Evolutionary conservation across 2,113 vertebrate genomes (phyloP).

Genomic region (Sphyrna mokarran): DNA sequence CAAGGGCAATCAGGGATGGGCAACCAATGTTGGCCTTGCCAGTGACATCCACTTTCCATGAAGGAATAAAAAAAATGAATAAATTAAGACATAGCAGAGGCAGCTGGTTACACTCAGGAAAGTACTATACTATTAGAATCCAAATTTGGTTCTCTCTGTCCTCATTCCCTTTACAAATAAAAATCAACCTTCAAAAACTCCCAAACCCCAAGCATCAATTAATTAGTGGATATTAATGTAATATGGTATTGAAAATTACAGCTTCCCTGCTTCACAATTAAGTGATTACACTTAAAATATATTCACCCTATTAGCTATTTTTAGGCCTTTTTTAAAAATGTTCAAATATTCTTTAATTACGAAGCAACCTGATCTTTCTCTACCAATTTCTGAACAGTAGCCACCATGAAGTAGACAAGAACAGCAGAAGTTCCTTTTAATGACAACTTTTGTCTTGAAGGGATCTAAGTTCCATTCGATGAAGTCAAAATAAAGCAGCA

Average conservation of each 20-base stretch:
- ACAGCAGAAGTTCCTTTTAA: no score
- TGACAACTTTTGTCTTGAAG: no score
- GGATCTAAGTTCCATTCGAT: no score
- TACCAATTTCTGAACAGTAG: no score
- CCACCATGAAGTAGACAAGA: no score
- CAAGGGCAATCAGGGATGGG: no score
- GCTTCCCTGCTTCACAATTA: not conserved
- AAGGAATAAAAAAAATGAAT: no score
- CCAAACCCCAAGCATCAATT: not conserved
- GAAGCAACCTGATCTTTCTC: no score
- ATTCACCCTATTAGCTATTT: not conserved
- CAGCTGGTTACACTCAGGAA: not conserved
- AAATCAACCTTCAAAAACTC: not conserved
- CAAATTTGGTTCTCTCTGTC: not conserved
- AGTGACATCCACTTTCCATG: no score
- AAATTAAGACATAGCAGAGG: not conserved
- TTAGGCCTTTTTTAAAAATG: not conserved
- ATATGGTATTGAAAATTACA: not conserved
- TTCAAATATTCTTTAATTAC: no score
- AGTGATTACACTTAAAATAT: not conserved
- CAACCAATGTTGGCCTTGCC: no score
- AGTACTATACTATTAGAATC: not conserved
- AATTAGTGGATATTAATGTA: not conserved
- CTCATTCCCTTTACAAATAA: not conserved
- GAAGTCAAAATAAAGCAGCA: no score